Conservation (phyloP, 2,888 invertebrate genomes). For the Uloborus plumipes region DNA sequence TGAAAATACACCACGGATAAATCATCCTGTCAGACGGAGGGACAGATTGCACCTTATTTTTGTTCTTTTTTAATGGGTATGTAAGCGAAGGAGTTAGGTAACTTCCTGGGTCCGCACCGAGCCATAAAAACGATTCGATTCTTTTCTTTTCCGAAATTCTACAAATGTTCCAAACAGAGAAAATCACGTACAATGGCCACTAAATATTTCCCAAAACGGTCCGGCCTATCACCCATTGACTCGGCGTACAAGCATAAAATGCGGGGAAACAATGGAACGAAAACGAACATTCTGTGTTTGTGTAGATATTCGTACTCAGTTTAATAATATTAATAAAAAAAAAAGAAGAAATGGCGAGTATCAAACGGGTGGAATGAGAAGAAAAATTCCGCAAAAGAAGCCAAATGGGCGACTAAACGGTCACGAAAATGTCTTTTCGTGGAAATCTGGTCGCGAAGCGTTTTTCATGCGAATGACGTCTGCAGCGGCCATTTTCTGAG, state of each 20-base stretch:
- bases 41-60: too few species aligned
- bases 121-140: conserved; percentile 32
- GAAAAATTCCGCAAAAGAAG: conserved; percentile 43
- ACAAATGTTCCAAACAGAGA: conserved; percentile 10
- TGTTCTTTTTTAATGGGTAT: too few species aligned
- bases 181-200: conserved; percentile 51
- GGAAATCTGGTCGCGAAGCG: conserved; percentile 43
- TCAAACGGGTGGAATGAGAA: conserved; percentile 37
- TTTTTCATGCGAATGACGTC: conserved; percentile 13
- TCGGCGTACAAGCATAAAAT: conserved; percentile 41
- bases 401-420: conserved; percentile 33
- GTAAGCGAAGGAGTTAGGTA: background rate
- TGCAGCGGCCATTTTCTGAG: too few species aligned
- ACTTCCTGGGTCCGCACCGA: conserved; percentile 45
- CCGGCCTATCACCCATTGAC: conserved; percentile 39
- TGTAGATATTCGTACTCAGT: conserved; percentile 23
- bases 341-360: conserved; percentile 35
- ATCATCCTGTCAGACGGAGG: too few species aligned
- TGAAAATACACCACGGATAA: too few species aligned
- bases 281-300: conserved; percentile 9
- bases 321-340: conserved; percentile 40
- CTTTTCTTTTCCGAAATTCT: conserved; percentile 26
- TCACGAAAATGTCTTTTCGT: conserved; percentile 49
- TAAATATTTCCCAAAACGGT: conserved; percentile 49
- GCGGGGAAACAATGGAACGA: conserved; percentile 35